Evolutionary conservation across 2,113 vertebrate genomes (phyloP).

Genomic region (Dendropsophus ebraccatus): DNA sequence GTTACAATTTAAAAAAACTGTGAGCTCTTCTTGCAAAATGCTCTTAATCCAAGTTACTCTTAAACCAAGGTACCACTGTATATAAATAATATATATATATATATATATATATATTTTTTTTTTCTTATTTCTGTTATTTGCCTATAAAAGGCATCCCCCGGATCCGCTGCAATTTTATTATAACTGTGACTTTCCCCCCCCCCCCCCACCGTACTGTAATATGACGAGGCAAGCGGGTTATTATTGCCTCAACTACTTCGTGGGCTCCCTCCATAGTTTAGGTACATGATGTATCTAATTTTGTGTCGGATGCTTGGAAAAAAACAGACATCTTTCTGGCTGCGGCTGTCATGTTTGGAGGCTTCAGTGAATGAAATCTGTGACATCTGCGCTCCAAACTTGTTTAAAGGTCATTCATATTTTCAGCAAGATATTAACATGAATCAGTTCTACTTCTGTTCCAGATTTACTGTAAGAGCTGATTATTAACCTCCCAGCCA

Average conservation of each 20-base stretch:
- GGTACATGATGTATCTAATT: neutral
- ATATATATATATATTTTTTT: no score
- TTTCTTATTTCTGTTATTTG: no score
- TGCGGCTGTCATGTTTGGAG: neutral
- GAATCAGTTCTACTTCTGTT: conserved; percentile 13
- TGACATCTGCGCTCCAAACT: conserved; percentile 13
- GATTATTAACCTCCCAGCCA: neutral
- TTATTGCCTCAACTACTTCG: neutral
- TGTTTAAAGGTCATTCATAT: conserved; percentile 25
- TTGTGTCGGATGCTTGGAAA: neutral
- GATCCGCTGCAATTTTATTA: neutral
- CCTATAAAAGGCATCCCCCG: no score
- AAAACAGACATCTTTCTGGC: neutral
- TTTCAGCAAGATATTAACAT: conserved; percentile 16
- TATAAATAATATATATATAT: no score
- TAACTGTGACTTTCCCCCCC: no score
- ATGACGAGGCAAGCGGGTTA: neutral
- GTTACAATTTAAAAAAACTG: no score
- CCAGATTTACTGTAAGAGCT: neutral
- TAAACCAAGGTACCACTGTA: no score
- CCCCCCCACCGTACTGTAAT: no score
- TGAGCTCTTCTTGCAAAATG: no score
- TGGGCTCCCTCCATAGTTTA: neutral
- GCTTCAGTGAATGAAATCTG: conserved; percentile 12
- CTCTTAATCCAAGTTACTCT: no score